A percentile compares a stretch with the other conserved stretches of the same genome.
Evolutionary conservation across 2,113 vertebrate genomes (phyloP).

Genomic region (Fulica atra): DNA sequence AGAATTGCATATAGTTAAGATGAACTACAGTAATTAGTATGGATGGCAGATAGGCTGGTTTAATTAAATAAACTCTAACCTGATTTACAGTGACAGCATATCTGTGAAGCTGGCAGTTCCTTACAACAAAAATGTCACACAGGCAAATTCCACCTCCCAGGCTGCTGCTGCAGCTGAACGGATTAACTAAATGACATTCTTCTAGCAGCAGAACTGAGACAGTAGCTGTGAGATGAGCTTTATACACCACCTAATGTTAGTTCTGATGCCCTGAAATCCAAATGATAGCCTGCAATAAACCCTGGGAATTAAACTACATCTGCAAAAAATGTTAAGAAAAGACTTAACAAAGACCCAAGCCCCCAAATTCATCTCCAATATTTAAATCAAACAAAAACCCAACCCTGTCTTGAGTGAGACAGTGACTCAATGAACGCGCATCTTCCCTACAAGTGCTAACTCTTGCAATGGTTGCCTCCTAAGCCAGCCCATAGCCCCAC

Average conservation of each 20-base stretch:
- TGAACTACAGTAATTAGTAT: slow-evolving; percentile 64
- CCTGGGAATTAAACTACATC: background rate
- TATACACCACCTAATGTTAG: background rate
- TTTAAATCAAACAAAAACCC: background rate
- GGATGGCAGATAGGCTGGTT: slow-evolving; percentile 64
- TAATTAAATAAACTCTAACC: slow-evolving; percentile 71
- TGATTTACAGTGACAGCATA: slow-evolving; percentile 61
- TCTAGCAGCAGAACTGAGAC: background rate
- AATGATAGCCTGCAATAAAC: background rate
- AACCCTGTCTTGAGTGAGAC: background rate
- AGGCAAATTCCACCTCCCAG: slow-evolving; percentile 55
- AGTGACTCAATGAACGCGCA: background rate
- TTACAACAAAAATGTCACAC: slow-evolving; percentile 45
- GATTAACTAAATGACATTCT: slow-evolving; percentile 19
- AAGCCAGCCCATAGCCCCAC: background rate
- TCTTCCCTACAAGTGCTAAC: background rate
- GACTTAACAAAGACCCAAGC: background rate
- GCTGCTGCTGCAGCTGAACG: slow-evolving; percentile 19
- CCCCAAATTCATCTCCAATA: background rate
- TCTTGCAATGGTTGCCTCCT: background rate
- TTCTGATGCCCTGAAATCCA: background rate
- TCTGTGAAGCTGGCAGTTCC: slow-evolving; percentile 39
- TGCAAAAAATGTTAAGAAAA: background rate
- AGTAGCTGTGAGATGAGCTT: background rate
- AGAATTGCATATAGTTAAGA: slow-evolving; percentile 59